These are phyloP conservation scores for Cyclargus thomasi DNA, from an alignment of 1,140 invertebrate genomes.

Conservation along the genomic window DNA sequence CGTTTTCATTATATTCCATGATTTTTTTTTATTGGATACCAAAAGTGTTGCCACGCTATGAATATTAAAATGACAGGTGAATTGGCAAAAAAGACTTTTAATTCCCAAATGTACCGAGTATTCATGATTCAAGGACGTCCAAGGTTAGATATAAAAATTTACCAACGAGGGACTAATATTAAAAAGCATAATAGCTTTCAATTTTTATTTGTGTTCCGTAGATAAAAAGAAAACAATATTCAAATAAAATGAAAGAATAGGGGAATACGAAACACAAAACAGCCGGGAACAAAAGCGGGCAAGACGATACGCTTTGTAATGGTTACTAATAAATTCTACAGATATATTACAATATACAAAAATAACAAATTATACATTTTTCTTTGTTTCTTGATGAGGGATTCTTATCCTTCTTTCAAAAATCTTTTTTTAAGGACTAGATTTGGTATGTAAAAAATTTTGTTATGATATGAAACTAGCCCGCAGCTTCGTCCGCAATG, in stretches of 20 bases:
- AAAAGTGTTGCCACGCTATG: no score
- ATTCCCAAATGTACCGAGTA: background rate
- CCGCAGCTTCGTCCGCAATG: no score
- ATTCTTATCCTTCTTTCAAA: no score
- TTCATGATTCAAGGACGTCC: background rate
- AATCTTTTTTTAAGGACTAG: no score
- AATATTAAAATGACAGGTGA: no score
- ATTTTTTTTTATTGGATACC: no score
- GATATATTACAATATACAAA: slow-evolving; percentile 26
- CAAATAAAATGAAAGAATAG: slow-evolving; percentile 13
- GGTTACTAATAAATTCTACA: slow-evolving; percentile 28
- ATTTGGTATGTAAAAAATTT: no score
- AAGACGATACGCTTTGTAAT: slow-evolving; percentile 17
- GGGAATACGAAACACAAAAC: slow-evolving; percentile 11
- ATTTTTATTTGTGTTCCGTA: background rate
- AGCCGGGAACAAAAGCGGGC: slow-evolving; percentile 11
- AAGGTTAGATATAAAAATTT: background rate
- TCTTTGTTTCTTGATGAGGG: slow-evolving; percentile 16
- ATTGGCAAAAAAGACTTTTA: background rate
- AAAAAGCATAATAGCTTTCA: slow-evolving; percentile 7
- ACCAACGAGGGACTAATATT: background rate
- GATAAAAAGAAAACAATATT: slow-evolving; percentile 9
- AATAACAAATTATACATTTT: slow-evolving; percentile 24
- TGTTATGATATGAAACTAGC: no score
- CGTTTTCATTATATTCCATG: no score